A percentile compares a stretch with the other conserved stretches of the same genome.
Evolutionary conservation across 2,888 invertebrate species (phyloP).

Genomic region (Tiliacea citrago): DNA sequence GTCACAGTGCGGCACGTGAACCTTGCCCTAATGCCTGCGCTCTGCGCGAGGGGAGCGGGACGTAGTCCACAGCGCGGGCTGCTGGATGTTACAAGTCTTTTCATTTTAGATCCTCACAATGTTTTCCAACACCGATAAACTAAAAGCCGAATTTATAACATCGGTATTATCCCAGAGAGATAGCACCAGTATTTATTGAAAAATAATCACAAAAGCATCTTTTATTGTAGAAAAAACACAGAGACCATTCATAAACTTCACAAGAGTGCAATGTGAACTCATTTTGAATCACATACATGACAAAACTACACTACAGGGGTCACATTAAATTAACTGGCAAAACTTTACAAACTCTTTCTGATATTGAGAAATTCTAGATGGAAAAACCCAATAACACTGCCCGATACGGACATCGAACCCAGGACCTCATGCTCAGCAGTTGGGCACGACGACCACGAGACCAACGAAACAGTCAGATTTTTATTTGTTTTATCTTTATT

Average conservation of each 20-base stretch:
- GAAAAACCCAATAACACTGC: no score
- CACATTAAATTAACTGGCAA: background rate
- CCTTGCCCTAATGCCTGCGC: background rate
- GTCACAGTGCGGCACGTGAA: background rate
- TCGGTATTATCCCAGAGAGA: background rate
- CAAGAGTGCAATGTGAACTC: background rate
- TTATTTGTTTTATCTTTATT: no score
- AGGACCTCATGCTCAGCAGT: no score
- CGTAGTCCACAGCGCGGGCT: background rate
- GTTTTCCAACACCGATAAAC: background rate
- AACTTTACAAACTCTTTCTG: background rate
- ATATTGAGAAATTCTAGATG: no score
- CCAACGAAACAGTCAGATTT: no score
- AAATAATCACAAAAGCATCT: background rate
- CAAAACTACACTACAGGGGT: background rate
- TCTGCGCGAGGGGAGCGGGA: background rate
- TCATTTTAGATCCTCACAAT: background rate
- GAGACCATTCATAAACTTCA: background rate
- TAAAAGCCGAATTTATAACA: background rate
- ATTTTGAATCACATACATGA: background rate
- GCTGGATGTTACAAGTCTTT: background rate
- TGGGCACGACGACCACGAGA: no score
- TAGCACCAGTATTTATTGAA: background rate
- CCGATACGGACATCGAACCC: no score
- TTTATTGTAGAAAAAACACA: slow-evolving; percentile 3